Evolutionary conservation across 2,888 invertebrate genomes (phyloP).

Genomic region (Rhagophthalmus giganteus): DNA sequence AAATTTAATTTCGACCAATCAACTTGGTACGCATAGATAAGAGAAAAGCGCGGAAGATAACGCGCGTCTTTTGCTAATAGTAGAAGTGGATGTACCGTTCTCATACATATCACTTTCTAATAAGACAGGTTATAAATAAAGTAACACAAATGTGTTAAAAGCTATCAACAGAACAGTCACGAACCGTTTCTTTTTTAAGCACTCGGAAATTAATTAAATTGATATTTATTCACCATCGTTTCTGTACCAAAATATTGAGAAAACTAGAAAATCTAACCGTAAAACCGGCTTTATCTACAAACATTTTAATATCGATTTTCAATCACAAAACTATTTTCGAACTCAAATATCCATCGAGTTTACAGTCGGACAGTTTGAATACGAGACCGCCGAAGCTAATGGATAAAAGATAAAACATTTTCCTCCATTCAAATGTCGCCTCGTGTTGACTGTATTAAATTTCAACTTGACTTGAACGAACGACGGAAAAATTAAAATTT

Average conservation of each 20-base stretch:
- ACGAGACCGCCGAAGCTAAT: constrained; percentile 11
- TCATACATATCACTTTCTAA: constrained; percentile 25
- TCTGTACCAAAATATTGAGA: background rate
- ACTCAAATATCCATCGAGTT: constrained; percentile 13
- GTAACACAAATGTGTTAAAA: constrained; percentile 25
- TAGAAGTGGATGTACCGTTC: constrained; percentile 19
- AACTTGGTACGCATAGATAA: constrained; percentile 14
- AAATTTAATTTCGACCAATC: constrained; percentile 19
- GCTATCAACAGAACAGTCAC: constrained; percentile 12
- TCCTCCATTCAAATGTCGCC: constrained; percentile 12
- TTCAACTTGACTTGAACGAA: constrained; percentile 3
- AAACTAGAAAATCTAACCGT: constrained; percentile 9
- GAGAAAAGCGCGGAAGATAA: constrained; percentile 9
- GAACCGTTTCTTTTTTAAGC: constrained; percentile 10
- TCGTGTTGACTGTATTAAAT: constrained; percentile 11
- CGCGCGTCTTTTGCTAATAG: constrained; percentile 10
- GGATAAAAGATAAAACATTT: constrained; percentile 16
- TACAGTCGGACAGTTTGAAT: constrained; percentile 14
- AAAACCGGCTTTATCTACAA: constrained; percentile 5
- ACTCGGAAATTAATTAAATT: background rate
- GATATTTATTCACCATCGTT: constrained; percentile 2
- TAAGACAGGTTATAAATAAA: constrained; percentile 22
- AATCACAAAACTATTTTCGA: constrained; percentile 14
- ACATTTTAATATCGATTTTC: constrained; percentile 15
- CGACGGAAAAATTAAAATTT: too few species aligned